Conservation (phyloP, 2,888 invertebrate genomes). For the Plebejus argus region DNA sequence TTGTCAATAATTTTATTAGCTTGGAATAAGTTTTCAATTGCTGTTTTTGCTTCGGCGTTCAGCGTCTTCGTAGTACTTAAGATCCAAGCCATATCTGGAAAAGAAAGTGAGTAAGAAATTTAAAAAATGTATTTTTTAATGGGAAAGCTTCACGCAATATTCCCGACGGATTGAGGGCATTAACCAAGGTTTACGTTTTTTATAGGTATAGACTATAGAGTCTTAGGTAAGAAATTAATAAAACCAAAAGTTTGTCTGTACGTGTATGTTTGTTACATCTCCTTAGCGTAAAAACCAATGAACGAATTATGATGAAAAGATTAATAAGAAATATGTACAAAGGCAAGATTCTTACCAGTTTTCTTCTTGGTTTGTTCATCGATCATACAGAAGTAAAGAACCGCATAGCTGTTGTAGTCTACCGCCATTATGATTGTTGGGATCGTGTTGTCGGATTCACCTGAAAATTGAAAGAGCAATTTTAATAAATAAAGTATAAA, state of each 20-base stretch:
- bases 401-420: conserved; percentile 23
- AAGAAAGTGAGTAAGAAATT: not conserved
- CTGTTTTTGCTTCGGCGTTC: not conserved
- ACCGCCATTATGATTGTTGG: not conserved
- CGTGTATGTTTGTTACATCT: too few species aligned
- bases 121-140: not conserved
- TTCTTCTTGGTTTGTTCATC: not conserved
- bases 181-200: too few species aligned
- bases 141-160: too few species aligned
- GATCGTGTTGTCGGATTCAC: conserved; percentile 22
- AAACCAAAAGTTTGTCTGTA: too few species aligned
- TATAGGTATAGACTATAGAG: too few species aligned
- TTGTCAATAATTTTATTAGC: conserved; percentile 24
- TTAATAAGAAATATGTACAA: not conserved
- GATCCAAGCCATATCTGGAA: conserved; percentile 26
- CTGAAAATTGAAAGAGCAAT: not conserved
- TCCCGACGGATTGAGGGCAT: too few species aligned
- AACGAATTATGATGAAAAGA: not conserved
- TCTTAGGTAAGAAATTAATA: too few species aligned
- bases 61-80: conserved; percentile 17
- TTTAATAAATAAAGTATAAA: too few species aligned
- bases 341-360: not conserved
- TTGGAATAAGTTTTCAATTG: conserved; percentile 11
- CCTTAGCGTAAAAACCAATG: too few species aligned
- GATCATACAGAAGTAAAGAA: conserved; percentile 16